Evolutionary conservation across 2,797 vertebrate genomes (phyloP), one percentile per base, ranked within the genome.

Genomic region (Bufotes viridis): DNA sequence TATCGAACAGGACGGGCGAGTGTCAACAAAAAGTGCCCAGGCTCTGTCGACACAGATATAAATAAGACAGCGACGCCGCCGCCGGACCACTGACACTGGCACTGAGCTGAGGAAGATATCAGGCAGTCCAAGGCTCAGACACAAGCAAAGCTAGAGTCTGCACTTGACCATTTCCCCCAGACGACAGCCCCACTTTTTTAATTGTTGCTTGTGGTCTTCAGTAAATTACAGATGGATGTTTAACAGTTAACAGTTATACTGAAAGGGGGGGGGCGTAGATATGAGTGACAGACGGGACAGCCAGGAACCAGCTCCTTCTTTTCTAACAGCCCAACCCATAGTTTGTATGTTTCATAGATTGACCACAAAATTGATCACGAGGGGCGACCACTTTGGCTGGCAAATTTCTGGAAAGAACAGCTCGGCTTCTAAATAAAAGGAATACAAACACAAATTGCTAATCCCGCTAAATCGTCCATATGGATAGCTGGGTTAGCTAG

Each of bases 401-500:
- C 29, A 61, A 42, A 84, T 84, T 57, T 84, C 83, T 78, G 51
- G 53, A 34, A 57, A 20, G 53, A 76, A 26, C 60, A 49, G 67
- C 69, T 76, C 24, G 42, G 84, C 85, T 81, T 81, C 72, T 63
- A 75, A 85, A 89, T 88, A 65, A 88, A 87, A 78, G 49, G 87
- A 83, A 82, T 26, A 78, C 82, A 85, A 88, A 88, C 87, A 88
- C 82, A 85, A 85, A 80, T 74, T 89, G 83, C 87, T 86, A 89
- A 85, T 89, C 83, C 69, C 34, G 49, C 87, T 89, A 81, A 89
- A 86, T 26, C 79, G 79, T 58, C 84, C 88, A 89, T 89, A 86
- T 15, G 89, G 86, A 82, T 89, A 90, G 79, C 90, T 91, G 90
- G 79, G 89, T 90, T 74, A 89, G 89, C 53, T 82, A 93, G 90